These are phyloP conservation scores for Nebria brevicollis DNA, from an alignment of 2,888 invertebrate species.

Conservation along the genomic window DNA sequence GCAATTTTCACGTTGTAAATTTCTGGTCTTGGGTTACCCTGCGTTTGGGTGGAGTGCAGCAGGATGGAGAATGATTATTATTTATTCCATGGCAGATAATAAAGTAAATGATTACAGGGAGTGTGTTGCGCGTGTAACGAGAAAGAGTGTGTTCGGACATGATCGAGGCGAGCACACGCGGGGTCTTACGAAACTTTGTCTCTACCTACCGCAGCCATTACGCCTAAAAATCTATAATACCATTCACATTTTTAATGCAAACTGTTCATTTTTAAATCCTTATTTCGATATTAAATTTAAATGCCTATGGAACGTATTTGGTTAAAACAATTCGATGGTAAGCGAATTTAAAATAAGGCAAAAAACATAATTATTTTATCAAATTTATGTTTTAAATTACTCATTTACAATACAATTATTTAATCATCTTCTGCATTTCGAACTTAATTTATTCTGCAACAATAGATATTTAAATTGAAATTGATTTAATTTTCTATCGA, in stretches of 20 bases:
- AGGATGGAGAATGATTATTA: constrained; percentile 25
- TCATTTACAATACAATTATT: too few relatives aligned
- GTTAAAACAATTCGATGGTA: too few relatives aligned
- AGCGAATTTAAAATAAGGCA: too few relatives aligned
- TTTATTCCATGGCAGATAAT: constrained; percentile 46
- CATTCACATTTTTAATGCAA: background rate
- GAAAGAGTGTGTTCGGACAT: constrained; percentile 38
- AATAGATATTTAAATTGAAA: too few relatives aligned
- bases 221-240: background rate
- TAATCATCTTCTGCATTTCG: too few relatives aligned
- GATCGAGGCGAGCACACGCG: constrained; percentile 31
- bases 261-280: background rate
- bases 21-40: constrained; percentile 19
- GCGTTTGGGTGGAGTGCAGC: background rate
- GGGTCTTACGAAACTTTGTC: constrained; percentile 12
- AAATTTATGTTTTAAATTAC: too few relatives aligned
- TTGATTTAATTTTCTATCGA: too few relatives aligned
- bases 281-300: background rate
- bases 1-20: constrained; percentile 35
- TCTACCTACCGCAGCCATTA: constrained; percentile 36
- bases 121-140: constrained; percentile 23
- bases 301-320: too few relatives aligned
- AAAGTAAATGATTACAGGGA: constrained; percentile 46
- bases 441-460: too few relatives aligned
- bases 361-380: too few relatives aligned